These are phyloP conservation scores for Urocynchramus pylzowi DNA, from an alignment of 2,113 vertebrate genomes.

Conservation along the genomic window DNA sequence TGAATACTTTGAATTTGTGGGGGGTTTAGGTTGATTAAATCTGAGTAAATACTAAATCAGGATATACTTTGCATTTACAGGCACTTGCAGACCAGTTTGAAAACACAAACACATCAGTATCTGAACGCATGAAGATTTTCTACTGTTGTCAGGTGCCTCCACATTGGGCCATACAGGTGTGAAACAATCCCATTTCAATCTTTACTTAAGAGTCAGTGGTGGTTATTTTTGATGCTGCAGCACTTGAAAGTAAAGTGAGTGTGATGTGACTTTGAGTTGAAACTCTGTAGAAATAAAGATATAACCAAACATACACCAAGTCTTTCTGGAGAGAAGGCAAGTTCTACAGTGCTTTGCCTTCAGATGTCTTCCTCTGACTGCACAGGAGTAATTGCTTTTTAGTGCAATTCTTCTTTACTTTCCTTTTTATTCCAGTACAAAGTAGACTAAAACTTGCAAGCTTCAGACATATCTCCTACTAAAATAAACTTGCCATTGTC, in stretches of 20 bases:
- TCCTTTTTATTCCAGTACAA: background rate
- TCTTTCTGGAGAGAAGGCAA: background rate
- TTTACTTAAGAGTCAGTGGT: background rate
- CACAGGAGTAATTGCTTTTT: background rate
- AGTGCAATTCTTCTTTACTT: background rate
- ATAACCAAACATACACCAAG: background rate
- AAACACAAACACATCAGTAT: slow-evolving; percentile 73
- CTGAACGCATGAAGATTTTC: slow-evolving; percentile 91
- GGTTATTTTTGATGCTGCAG: background rate
- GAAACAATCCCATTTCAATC: background rate
- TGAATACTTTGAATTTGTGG: background rate
- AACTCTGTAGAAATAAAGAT: background rate
- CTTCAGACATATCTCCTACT: background rate
- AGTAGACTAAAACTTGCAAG: background rate
- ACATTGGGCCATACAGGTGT: slow-evolving; percentile 88
- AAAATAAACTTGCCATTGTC: background rate
- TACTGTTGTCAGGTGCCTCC: slow-evolving; percentile 88
- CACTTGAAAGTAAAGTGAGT: background rate
- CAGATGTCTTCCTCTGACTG: background rate
- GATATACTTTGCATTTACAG: slow-evolving; percentile 34
- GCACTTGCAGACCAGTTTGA: slow-evolving; percentile 89
- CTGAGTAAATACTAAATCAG: background rate
- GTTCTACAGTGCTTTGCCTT: background rate
- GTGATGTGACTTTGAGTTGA: background rate
- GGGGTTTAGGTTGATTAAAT: background rate